phyloP scores from a whole-genome alignment of 1,140 invertebrate genomes.

The Samia ricini region DNA sequence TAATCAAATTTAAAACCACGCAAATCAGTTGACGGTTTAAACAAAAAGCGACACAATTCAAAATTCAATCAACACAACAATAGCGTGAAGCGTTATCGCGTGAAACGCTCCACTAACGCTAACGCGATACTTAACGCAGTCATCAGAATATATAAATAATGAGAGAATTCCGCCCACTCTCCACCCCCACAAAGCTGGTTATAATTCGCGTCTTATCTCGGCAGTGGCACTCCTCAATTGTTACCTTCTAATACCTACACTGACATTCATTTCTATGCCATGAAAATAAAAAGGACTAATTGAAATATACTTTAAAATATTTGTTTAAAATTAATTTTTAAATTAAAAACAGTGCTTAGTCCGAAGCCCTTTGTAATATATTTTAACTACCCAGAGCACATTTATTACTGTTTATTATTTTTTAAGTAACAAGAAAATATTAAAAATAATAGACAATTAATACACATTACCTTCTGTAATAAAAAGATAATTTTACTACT shows the following conservation, averaged over 20 bases:
- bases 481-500: no score
- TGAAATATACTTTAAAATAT: no score
- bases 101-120: conserved; percentile 51
- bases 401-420: no score
- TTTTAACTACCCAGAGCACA: no score
- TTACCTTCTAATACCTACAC: conserved; percentile 16
- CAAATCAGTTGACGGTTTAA: no score
- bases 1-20: no score
- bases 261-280: conserved; percentile 6
- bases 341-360: no score
- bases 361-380: no score
- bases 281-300: background rate
- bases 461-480: no score
- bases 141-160: conserved; percentile 71
- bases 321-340: no score
- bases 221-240: conserved; percentile 53
- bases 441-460: no score
- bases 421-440: no score
- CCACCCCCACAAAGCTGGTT: conserved; percentile 43
- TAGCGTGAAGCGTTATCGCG: conserved; percentile 46
- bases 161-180: conserved; percentile 31
- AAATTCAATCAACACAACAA: conserved; percentile 61
- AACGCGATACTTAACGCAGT: conserved; percentile 54
- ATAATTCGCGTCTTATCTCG: conserved; percentile 62
- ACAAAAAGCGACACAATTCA: conserved; percentile 18